Conservation (phyloP, 2,797 vertebrate genomes). For the Podarcis lilfordi region DNA sequence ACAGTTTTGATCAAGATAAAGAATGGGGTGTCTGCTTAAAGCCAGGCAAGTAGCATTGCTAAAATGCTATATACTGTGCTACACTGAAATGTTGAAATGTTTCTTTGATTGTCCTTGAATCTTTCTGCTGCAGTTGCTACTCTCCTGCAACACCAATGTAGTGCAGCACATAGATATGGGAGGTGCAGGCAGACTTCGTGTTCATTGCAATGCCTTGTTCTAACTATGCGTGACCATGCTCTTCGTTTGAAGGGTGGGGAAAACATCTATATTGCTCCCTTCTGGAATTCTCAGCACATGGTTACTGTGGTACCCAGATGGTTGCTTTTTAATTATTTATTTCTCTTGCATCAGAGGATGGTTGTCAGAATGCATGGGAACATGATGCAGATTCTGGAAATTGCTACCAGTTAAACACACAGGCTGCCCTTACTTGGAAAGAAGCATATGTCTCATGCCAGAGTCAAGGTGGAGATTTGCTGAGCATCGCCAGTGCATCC, state of each 20-base stretch:
- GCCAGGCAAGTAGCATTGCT: constrained; percentile 80
- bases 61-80: not conserved
- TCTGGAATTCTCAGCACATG: not conserved
- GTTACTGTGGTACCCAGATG: not conserved
- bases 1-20: constrained; percentile 77
- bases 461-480: constrained; percentile 90
- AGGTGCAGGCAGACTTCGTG: not conserved
- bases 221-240: not conserved
- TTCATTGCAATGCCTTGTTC: not conserved
- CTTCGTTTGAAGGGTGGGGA: not conserved
- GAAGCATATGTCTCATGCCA: constrained; percentile 91
- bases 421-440: constrained; percentile 88
- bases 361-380: constrained; percentile 84
- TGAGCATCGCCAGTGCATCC: constrained; percentile 81
- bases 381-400: constrained; percentile 72
- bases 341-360: constrained; percentile 83
- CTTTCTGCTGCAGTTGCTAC: too few species aligned
- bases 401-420: constrained; percentile 91
- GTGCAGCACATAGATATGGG: too few species aligned
- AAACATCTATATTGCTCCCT: not conserved
- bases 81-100: too few species aligned
- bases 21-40: constrained; percentile 89
- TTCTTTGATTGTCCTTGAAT: too few species aligned
- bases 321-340: not conserved
- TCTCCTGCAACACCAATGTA: too few species aligned